Percentiles rank a stretch among this genome's conserved stretches.
phyloP scores from a whole-genome alignment of 2,797 vertebrate species.

The Pteronotus mesoamericanus region DNA sequence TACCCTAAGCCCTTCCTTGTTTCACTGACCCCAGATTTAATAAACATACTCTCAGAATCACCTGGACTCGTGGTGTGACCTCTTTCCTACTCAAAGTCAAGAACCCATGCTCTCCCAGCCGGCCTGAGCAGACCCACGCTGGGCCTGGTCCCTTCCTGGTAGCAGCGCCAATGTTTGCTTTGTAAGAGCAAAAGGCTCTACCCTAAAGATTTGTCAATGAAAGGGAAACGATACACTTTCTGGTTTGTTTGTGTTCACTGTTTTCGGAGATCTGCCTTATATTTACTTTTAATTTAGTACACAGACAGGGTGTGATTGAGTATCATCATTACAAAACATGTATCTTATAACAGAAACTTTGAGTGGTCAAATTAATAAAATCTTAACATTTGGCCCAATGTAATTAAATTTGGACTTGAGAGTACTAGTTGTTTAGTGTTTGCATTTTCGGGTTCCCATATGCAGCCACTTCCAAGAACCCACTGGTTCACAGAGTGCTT shows the following conservation, averaged over 20 bases:
- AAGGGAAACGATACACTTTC: background rate
- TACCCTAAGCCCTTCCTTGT: no score
- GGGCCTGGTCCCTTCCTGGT: no score
- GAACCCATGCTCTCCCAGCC: no score
- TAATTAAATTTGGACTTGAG: background rate
- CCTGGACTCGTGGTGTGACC: no score
- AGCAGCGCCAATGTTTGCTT: background rate
- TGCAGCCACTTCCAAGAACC: background rate
- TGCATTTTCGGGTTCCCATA: background rate
- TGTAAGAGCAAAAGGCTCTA: conserved; percentile 11
- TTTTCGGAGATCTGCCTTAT: background rate
- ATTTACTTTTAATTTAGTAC: background rate
- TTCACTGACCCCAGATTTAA: no score
- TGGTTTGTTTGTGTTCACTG: background rate
- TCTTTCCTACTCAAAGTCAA: no score
- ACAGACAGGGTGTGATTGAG: background rate
- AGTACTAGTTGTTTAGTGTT: background rate
- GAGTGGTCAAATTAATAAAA: background rate
- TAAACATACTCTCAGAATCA: no score
- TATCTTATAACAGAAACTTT: background rate
- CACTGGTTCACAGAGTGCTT: background rate
- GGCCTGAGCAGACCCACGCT: no score
- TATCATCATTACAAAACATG: background rate
- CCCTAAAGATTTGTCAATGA: background rate
- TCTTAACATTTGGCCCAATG: background rate